phyloP scores from a whole-genome alignment of 2,797 vertebrate genomes.

The Malurus leucopterus region DNA sequence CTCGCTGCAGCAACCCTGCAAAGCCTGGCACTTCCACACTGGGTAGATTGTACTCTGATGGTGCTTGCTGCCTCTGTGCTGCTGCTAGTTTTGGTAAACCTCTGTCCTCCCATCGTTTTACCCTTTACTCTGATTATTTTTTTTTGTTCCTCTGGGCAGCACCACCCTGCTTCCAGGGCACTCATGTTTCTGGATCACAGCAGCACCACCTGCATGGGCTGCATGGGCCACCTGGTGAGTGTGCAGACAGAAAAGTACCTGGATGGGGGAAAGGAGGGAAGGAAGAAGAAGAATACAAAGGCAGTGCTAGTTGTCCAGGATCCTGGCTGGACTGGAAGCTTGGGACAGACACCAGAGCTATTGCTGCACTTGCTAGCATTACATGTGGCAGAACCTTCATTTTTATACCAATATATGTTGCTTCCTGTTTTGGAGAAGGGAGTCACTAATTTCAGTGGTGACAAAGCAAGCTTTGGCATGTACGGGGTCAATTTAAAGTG shows the following conservation, averaged over 20 bases:
- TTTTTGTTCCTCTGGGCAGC: not conserved
- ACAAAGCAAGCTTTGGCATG: constrained; percentile 21
- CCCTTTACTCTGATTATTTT: not conserved
- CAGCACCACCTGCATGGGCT: not conserved
- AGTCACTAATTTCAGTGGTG: not conserved
- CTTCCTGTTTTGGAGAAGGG: constrained; percentile 2
- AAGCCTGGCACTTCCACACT: not conserved
- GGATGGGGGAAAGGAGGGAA: not conserved
- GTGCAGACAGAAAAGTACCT: not conserved
- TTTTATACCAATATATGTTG: not conserved
- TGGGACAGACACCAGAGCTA: not conserved
- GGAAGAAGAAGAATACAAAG: not conserved
- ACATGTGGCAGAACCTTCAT: not conserved
- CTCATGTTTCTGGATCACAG: not conserved
- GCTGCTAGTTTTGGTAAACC: not conserved
- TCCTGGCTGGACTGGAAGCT: not conserved
- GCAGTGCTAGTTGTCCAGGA: not conserved
- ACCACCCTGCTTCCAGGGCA: not conserved
- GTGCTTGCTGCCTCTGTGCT: not conserved
- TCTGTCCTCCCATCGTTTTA: not conserved
- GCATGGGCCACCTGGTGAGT: not conserved
- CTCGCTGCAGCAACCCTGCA: not conserved
- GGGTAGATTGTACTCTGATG: rapidly evolving
- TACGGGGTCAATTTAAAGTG: not conserved
- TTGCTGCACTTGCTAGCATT: not conserved